A percentile compares a stretch with the other conserved stretches of the same genome.
Conservation (phyloP, 2,888 invertebrate genomes). For the Ormyrus labotus region DNA sequence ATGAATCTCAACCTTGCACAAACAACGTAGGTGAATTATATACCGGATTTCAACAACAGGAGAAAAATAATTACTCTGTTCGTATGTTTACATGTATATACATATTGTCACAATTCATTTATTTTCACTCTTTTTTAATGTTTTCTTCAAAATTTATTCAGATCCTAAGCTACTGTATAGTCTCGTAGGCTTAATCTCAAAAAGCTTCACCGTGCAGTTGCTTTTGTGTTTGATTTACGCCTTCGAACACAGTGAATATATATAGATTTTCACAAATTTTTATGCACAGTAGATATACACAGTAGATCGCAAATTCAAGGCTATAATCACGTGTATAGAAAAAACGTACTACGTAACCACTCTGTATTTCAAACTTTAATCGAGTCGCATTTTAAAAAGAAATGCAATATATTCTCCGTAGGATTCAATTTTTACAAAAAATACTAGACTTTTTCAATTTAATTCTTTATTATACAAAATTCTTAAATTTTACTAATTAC, state of each 20-base stretch:
- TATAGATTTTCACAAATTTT: constrained; percentile 32
- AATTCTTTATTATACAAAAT: not conserved
- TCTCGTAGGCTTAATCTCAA: constrained; percentile 53
- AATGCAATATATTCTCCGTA: not conserved
- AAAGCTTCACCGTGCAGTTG: constrained; percentile 29
- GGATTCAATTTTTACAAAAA: not conserved
- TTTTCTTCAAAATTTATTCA: constrained; percentile 58
- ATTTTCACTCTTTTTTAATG: constrained; percentile 51
- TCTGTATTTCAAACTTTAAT: constrained; percentile 20
- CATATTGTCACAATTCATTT: constrained; percentile 69
- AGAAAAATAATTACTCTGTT: constrained; percentile 34
- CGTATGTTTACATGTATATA: constrained; percentile 61
- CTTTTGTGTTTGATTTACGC: not conserved
- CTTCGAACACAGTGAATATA: not conserved
- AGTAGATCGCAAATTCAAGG: not conserved
- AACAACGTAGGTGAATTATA: not conserved
- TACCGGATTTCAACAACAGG: constrained; percentile 15
- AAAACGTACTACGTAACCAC: constrained; percentile 6
- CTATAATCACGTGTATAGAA: constrained; percentile 31
- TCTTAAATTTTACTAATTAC: too few relatives aligned
- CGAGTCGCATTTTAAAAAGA: constrained; percentile 40
- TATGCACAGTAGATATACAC: constrained; percentile 43
- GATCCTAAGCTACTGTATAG: constrained; percentile 70
- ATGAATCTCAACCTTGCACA: not conserved
- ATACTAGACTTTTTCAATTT: not conserved